phyloP scores from a whole-genome alignment of 2,797 vertebrate genomes.

The Serranus cabrilla region DNA sequence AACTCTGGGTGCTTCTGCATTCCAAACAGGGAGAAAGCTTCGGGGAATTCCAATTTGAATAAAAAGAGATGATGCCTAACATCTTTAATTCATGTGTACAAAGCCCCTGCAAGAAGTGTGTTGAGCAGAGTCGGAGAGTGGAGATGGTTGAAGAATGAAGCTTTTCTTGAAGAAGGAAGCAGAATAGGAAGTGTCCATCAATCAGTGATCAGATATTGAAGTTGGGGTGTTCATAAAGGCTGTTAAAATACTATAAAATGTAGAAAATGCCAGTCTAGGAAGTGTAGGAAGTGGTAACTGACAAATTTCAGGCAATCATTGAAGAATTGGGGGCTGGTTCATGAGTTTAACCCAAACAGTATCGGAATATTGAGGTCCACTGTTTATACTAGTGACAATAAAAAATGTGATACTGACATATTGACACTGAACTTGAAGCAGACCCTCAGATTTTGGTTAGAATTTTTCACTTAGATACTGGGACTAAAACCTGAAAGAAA shows the following conservation, averaged over 20 bases:
- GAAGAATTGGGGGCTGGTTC: too few species aligned
- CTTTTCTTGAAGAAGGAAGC: constrained; percentile 22
- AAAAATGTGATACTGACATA: neutral
- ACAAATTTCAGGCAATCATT: too few species aligned
- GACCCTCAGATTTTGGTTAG: too few species aligned
- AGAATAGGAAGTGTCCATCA: neutral
- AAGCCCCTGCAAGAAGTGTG: constrained; percentile 64
- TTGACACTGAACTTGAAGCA: too few species aligned
- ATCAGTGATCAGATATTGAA: constrained; percentile 6
- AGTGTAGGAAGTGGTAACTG: too few species aligned
- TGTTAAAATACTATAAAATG: neutral
- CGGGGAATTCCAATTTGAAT: constrained; percentile 79
- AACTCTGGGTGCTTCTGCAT: constrained; percentile 64
- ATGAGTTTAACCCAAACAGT: neutral
- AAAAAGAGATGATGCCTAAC: constrained; percentile 71
- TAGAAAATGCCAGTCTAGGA: neutral
- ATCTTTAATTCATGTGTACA: constrained; percentile 80
- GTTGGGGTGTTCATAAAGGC: constrained; percentile 10
- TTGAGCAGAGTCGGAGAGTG: constrained; percentile 64
- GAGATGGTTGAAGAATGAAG: constrained; percentile 61
- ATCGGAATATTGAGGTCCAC: neutral
- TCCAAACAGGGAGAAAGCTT: constrained; percentile 69
- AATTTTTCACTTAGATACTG: too few species aligned
- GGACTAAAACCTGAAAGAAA: too few species aligned
- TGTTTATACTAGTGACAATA: neutral